Percentiles rank a stretch among this genome's conserved stretches.
phyloP scores from a whole-genome alignment of 2,113 vertebrate species.

The Caloenas nicobarica region DNA sequence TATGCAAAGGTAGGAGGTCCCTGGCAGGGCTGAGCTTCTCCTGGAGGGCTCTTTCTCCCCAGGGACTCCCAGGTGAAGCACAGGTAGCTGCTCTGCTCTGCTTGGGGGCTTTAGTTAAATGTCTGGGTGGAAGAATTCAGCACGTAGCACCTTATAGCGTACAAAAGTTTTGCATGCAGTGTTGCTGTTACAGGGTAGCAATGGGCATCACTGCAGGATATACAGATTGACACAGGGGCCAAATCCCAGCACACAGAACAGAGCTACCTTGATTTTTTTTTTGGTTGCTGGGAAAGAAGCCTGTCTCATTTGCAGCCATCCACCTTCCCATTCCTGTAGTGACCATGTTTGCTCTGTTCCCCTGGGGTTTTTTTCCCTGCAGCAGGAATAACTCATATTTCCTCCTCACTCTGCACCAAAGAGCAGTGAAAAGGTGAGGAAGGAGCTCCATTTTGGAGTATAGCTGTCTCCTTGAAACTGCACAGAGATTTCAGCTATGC shows the following conservation, averaged over 20 bases:
- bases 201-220: background rate
- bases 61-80: background rate
- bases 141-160: background rate
- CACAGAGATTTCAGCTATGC: background rate
- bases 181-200: background rate
- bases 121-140: background rate
- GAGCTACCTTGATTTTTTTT: background rate
- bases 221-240: background rate
- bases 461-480: background rate
- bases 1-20: background rate
- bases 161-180: background rate
- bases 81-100: background rate
- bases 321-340: background rate
- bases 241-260: background rate
- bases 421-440: background rate
- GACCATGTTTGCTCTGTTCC: background rate
- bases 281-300: background rate
- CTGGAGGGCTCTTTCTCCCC: background rate
- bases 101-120: background rate
- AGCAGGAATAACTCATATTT: background rate
- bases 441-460: background rate
- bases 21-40: background rate
- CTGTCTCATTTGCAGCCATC: background rate
- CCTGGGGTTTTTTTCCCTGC: background rate
- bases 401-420: background rate